Evolutionary conservation across 2,797 vertebrate species (phyloP), one percentile per base, ranked within the genome.

Genomic region (Arrhamphus sclerolepis): DNA sequence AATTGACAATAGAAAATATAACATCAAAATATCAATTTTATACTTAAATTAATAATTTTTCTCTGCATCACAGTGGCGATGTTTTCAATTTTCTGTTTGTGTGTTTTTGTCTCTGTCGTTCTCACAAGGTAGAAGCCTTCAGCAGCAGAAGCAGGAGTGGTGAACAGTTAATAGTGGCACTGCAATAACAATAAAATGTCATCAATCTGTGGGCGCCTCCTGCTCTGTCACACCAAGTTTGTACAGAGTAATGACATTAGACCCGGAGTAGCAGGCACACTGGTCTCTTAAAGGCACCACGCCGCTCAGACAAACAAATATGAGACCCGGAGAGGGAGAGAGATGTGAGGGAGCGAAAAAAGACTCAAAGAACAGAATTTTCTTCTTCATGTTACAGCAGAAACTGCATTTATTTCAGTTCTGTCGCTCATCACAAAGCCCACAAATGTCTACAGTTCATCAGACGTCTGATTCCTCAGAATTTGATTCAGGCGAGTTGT

Each of bases 111-210:
- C 62, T 73, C 70, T 63, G 66, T 56, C 73, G 46, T 61, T 65
- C 76, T 61, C 78, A 70, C 70, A 77, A 91, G 89, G 88, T 91
- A 82, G 81, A 74, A 87, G 84, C 81, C 86, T 79, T 88, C 80
- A 85, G 86, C 85, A 87, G 83, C 87, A 85, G 72, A 81, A 80
- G 83, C 91, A 87, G 85, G 89, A 92, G 85, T 91, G 87, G 83
- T 83, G 87, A 92, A 92, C 91, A 91, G 90, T 93, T 93, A 93
- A 94, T 93, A 92, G 92, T 91, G 91, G 89, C 85, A 84, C 90
- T 90, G 92, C 93, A 94, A 93, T 93, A 93, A 93, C 92, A 94
- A 93, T 93, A 93, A 94, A 94, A 94, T 93, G 92, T 93, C 93
- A 93, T 94, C 92, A 94, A 93, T 93, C 93, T 94, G 91, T 89